Percentiles rank a stretch among this genome's conserved stretches.
phyloP scores from a whole-genome alignment of 2,113 vertebrate species.

The Coracopsis vasa region DNA sequence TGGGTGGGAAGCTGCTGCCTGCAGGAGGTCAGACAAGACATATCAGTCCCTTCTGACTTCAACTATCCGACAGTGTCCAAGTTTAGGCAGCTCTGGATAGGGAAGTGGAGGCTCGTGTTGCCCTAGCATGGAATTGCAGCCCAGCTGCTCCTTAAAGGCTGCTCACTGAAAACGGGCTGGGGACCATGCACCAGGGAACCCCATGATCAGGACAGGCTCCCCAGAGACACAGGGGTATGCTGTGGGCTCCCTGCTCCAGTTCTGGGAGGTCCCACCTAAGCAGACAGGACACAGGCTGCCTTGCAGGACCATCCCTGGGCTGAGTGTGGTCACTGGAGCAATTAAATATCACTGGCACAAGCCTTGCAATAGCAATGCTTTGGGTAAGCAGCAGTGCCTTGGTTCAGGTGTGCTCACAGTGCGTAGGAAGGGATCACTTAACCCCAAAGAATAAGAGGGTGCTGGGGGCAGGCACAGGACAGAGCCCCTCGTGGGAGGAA shows the following conservation, averaged over 20 bases:
- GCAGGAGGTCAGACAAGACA: background rate
- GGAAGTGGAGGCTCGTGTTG: background rate
- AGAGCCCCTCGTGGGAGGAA: accelerated
- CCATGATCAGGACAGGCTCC: background rate
- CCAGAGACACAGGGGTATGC: background rate
- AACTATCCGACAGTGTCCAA: accelerated
- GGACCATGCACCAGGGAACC: no score
- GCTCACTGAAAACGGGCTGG: background rate
- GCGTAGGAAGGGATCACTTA: background rate
- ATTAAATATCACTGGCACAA: background rate
- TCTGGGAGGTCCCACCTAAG: background rate
- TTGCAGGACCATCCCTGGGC: background rate
- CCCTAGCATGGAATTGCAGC: background rate
- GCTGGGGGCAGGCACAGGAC: background rate
- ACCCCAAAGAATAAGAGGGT: accelerated
- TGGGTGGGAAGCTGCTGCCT: background rate
- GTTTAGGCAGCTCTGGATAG: background rate
- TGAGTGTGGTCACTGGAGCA: accelerated
- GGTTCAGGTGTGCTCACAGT: accelerated
- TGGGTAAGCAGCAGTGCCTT: background rate
- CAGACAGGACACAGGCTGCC: background rate
- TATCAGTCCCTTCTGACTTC: background rate
- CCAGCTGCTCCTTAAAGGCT: background rate
- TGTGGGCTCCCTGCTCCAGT: background rate
- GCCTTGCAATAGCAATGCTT: accelerated